phyloP scores from a whole-genome alignment of 2,888 invertebrate genomes.

The Saturnia pavonia region DNA sequence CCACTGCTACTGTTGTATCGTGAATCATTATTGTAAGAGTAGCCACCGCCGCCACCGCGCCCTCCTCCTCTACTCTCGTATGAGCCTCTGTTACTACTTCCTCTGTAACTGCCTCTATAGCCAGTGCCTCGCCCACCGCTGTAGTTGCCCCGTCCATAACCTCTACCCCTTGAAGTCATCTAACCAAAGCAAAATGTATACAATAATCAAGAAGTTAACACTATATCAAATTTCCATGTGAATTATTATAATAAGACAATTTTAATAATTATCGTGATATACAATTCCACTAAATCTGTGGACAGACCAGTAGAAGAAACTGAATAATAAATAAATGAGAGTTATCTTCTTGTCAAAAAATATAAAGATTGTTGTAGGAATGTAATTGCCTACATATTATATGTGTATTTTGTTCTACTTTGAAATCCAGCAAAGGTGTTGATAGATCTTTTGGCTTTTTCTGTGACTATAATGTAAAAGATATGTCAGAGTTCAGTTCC shows the following conservation, averaged over 20 bases:
- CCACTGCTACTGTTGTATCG: slow-evolving; percentile 65
- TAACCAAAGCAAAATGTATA: slow-evolving; percentile 26
- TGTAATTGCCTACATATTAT: no score
- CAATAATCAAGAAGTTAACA: background rate
- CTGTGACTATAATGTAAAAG: no score
- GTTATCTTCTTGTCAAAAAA: no score
- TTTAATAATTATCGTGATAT: background rate
- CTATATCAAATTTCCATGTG: background rate
- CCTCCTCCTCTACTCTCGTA: slow-evolving; percentile 70
- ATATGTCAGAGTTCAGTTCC: no score
- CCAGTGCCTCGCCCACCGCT: slow-evolving; percentile 50
- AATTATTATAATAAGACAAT: background rate
- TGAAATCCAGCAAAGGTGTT: no score
- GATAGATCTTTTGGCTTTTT: no score
- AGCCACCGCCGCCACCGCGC: slow-evolving; percentile 60
- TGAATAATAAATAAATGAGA: no score
- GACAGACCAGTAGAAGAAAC: background rate
- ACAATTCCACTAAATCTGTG: background rate
- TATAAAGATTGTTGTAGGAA: no score
- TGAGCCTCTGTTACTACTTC: slow-evolving; percentile 63
- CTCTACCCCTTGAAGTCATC: slow-evolving; percentile 77
- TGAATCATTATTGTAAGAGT: slow-evolving; percentile 67
- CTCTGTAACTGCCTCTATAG: slow-evolving; percentile 63
- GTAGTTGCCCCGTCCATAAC: slow-evolving; percentile 45
- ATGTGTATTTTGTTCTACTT: no score